phyloP scores from a whole-genome alignment of 2,888 invertebrate species.

The Nasonovia ribisnigri region DNA sequence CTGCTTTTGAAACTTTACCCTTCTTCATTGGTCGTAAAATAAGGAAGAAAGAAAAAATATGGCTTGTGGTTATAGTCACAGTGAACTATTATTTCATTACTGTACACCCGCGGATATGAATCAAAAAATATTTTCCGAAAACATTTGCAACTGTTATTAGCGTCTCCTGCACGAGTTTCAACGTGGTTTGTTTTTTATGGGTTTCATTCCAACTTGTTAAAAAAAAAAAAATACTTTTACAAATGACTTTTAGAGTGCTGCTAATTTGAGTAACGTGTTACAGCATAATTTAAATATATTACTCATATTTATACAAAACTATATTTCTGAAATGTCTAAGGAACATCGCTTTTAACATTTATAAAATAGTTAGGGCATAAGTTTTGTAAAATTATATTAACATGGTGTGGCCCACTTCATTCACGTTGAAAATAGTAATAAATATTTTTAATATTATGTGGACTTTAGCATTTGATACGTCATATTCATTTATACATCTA shows the following conservation, averaged over 20 bases:
- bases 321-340: background rate
- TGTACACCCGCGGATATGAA: background rate
- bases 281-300: slow-evolving; percentile 52
- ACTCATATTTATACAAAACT: background rate
- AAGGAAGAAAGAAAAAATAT: slow-evolving; percentile 6
- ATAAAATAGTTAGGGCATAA: background rate
- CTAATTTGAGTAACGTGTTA: slow-evolving; percentile 52
- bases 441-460: no score
- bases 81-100: slow-evolving; percentile 29
- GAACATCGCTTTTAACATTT: background rate
- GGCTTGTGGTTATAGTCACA: background rate
- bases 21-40: slow-evolving; percentile 44
- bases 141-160: slow-evolving; percentile 33
- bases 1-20: slow-evolving; percentile 24
- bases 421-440: background rate
- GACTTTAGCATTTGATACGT: background rate
- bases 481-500: background rate
- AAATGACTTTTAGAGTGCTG: slow-evolving; percentile 58
- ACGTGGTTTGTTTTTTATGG: slow-evolving; percentile 45
- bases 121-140: slow-evolving; percentile 21
- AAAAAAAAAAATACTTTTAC: slow-evolving; percentile 8
- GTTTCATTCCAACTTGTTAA: slow-evolving; percentile 40
- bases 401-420: background rate
- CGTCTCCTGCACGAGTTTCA: slow-evolving; percentile 17
- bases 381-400: background rate